Conservation (phyloP, 2,888 invertebrate genomes). For the Maniola hyperantus region DNA sequence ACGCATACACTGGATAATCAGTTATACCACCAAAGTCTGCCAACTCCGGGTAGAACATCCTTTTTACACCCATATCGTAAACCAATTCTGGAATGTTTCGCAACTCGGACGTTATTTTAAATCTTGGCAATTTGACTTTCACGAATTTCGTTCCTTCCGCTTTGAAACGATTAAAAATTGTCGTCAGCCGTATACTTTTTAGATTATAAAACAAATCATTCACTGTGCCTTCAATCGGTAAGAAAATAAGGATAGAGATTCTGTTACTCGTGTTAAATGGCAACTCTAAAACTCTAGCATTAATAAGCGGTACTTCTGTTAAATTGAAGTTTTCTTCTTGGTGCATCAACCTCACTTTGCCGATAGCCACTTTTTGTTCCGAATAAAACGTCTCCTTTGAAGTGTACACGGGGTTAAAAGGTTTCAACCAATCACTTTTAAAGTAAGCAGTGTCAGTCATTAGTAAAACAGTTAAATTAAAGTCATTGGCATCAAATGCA, state of each 20-base stretch:
- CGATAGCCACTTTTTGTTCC: conserved; percentile 38
- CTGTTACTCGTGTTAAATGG: conserved; percentile 48
- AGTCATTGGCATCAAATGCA: conserved; percentile 54
- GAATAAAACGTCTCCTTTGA: conserved; percentile 50
- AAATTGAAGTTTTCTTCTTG: conserved; percentile 55
- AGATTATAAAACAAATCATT: conserved; percentile 56
- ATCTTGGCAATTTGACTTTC: conserved; percentile 59
- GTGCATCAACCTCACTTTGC: conserved; percentile 64
- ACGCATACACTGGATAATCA: conserved; percentile 54
- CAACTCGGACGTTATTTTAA: conserved; percentile 53
- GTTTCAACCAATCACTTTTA: conserved; percentile 54
- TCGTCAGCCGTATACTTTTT: conserved; percentile 50
- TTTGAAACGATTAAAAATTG: conserved; percentile 56
- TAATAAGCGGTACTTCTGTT: conserved; percentile 49
- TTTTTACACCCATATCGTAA: conserved; percentile 62
- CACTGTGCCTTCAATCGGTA: conserved; percentile 50
- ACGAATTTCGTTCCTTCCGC: conserved; percentile 45
- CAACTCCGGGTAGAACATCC: conserved; percentile 57
- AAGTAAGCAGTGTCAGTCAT: conserved; percentile 59
- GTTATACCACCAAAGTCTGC: conserved; percentile 59
- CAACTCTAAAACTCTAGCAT: conserved; percentile 58
- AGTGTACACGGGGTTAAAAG: conserved; percentile 55
- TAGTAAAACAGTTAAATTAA: conserved; percentile 52
- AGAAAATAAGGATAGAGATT: conserved; percentile 58
- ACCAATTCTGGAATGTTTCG: conserved; percentile 61